Evolutionary conservation across 1,140 invertebrate genomes (phyloP), one percentile per base, ranked within the genome.

Genomic region (Zeugodacus cucurbitae): DNA sequence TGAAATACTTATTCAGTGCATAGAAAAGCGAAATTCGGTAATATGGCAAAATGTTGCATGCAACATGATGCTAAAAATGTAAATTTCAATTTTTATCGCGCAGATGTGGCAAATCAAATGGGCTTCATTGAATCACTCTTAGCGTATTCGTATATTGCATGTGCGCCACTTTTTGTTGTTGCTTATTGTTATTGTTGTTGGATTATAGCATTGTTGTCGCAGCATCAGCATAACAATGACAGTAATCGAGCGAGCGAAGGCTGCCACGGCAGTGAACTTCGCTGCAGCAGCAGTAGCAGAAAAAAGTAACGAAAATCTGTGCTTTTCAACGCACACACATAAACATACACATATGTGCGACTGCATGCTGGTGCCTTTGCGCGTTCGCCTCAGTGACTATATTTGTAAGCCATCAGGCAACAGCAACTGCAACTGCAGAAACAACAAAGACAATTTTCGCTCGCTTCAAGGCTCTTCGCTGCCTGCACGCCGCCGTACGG

Each of bases 141-240:
- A 82, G 41, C n/a, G 26, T n/a, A 48, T 82, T 48, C 26, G 34
- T n/a, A n/a, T n/a, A n/a, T 48, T 82, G 74, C 22, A 48, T 82
- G 74, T 5, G 34, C 67, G n/a, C 14, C n/a, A 37, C 34, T 74
- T 41, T 64, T 20, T 74, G 34, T 74, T 37, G 67, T 74, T 74
- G 37, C 48, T 62, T 62, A 8, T 62, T 67, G 29, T 67, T 67
- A 26, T 67, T 67, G 64, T 67, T 67, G 74, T n/a, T 82, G 74
- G 58, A n/a, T 54, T 82, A 26, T 54, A 14, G 74, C 41, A 82
- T 82, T 82, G 74, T 82, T 82, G 37, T 54, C 74, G 74, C 74
- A 82, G 41, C 74, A 82, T 48, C 74, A 82, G 74, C 74, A 82
- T 82, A 82, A 82, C 74, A 82, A 82, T 82, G 74, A 48, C 74